A percentile compares a stretch with the other conserved stretches of the same genome.
Conservation (phyloP, 2,113 vertebrate species). For the Platysternon megacephalum region DNA sequence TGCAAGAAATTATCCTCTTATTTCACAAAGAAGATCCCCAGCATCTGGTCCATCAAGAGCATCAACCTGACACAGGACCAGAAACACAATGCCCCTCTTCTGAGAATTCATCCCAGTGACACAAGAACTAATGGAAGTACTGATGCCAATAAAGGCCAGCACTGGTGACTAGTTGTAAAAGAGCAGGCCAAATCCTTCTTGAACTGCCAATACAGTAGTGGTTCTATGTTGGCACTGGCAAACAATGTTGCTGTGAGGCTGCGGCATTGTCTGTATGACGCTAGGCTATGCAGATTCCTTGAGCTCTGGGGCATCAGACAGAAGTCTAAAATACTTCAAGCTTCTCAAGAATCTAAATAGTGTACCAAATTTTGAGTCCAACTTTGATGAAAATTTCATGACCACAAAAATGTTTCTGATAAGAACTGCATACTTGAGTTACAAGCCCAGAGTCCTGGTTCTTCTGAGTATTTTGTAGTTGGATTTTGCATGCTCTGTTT, state of each 20-base stretch:
- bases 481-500: not conserved
- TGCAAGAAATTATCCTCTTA: not conserved
- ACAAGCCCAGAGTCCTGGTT: not conserved
- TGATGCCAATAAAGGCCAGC: not conserved
- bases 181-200: not conserved
- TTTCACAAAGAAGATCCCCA: not conserved
- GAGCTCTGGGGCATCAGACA: not conserved
- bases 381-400: not conserved
- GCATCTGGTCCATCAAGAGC: not conserved
- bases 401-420: not conserved
- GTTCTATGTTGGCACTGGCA: not conserved
- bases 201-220: not conserved
- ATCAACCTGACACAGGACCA: not conserved
- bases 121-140: not conserved
- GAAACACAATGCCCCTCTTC: not conserved
- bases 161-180: not conserved
- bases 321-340: not conserved
- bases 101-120: not conserved
- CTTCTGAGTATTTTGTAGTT: not conserved
- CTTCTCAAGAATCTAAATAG: not conserved
- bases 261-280: not conserved
- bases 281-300: not conserved
- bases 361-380: not conserved
- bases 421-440: not conserved
- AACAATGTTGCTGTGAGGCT: not conserved